phyloP scores from a whole-genome alignment of 2,113 vertebrate species.

The Verasper variegatus region DNA sequence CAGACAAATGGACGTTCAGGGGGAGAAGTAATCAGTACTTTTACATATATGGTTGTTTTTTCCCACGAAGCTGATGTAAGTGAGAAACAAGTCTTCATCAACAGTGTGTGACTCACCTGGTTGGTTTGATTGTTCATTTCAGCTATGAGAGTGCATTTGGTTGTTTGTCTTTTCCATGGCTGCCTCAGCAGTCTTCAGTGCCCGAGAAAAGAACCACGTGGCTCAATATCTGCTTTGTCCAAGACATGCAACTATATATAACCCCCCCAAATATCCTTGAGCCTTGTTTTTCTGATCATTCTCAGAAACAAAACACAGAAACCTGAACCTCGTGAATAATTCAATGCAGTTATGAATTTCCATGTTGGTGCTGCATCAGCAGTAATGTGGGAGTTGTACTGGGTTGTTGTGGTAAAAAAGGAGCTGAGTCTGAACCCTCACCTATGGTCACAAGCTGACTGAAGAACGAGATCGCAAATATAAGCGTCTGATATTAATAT shows the following conservation, averaged over 20 bases:
- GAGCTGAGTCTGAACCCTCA: too few relatives aligned
- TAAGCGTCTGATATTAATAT: too few relatives aligned
- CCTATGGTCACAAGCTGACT: too few relatives aligned
- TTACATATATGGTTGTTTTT: slow-evolving; percentile 22
- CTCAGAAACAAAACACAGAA: neutral
- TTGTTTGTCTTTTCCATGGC: neutral
- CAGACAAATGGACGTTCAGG: slow-evolving; percentile 32
- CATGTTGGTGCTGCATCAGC: neutral
- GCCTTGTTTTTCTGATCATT: slow-evolving; percentile 16
- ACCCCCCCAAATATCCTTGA: neutral
- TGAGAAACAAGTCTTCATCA: slow-evolving; percentile 16
- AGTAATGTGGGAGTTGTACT: too few relatives aligned
- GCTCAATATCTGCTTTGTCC: neutral
- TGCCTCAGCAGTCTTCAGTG: slow-evolving; percentile 20
- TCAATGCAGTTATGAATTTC: neutral
- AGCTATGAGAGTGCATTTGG: slow-evolving; percentile 33
- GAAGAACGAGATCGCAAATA: too few relatives aligned
- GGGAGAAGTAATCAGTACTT: slow-evolving; percentile 37
- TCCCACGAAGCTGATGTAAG: slow-evolving; percentile 21
- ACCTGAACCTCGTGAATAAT: neutral
- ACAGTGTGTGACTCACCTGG: slow-evolving; percentile 40
- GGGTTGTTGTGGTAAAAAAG: too few relatives aligned
- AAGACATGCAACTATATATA: too few relatives aligned
- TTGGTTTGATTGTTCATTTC: slow-evolving; percentile 36
- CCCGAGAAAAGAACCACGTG: slow-evolving; percentile 2